These are phyloP conservation scores for Alouatta palliata DNA, from an alignment of 2,113 vertebrate species.

Conservation along the genomic window DNA sequence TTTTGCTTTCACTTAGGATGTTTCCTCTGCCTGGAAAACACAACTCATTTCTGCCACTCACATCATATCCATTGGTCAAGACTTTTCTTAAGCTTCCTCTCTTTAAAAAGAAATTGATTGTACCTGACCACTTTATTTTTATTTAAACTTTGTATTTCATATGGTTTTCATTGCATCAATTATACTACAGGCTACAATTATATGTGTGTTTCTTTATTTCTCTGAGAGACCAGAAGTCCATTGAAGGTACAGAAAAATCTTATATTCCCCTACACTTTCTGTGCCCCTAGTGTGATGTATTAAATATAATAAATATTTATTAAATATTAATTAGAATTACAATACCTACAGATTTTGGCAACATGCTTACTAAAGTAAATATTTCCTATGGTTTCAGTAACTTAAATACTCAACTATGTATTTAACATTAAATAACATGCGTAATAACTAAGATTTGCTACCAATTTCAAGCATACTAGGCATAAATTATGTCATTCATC, in stretches of 20 bases:
- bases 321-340: neutral
- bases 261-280: neutral
- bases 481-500: conserved; percentile 37
- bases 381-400: conserved; percentile 10
- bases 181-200: neutral
- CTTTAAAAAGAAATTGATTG: neutral
- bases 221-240: neutral
- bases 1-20: neutral
- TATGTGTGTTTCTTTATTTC: neutral
- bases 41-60: neutral
- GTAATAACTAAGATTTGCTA: conserved; percentile 59
- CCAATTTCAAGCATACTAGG: conserved; percentile 23
- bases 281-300: neutral
- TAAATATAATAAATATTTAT: neutral
- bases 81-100: neutral
- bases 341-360: neutral
- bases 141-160: neutral
- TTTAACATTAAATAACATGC: conserved; percentile 53
- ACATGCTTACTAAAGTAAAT: neutral
- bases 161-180: neutral
- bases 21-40: neutral
- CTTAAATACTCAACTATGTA: conserved; percentile 47
- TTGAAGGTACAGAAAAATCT: neutral
- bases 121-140: neutral
- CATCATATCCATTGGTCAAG: neutral